Evolutionary conservation across 1,140 invertebrate genomes (phyloP), one percentile per base, ranked within the genome.

Genomic region (Bombus terrestris): DNA sequence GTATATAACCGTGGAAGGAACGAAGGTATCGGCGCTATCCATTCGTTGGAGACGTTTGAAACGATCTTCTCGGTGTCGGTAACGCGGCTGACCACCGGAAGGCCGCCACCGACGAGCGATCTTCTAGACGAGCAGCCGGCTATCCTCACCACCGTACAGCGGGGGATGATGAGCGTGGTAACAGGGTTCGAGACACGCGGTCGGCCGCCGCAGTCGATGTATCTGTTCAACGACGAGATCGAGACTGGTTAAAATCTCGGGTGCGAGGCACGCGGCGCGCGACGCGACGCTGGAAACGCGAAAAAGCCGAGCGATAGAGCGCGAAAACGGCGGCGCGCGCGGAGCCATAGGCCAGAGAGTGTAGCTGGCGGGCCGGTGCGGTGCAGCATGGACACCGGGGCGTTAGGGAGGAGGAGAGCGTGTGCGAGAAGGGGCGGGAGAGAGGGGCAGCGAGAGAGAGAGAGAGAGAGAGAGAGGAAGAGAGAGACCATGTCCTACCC

Each of bases 401-500:
- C n/a, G 82, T 2, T 32, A 37, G 57, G 68, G 35, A n/a, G 28
- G 35, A 28, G 75, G 71, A 73, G 71, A 53, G 57, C 81, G 82
- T 69, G 77, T 37, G 39, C 62, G 80, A 80, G 89, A 62, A 64
- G 71, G 84, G 76, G 88, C 78, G 75, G 73, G 75, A 66, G 64
- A 76, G 35, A 41, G 41, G 78, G 86, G 77, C 4, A 77, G 35
- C 35, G 35, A 2, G 81, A 86, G 89, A 69, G 89, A 78, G 47
- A 22, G 77, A 78, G 47, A 22, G 77, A 71, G 88, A 66, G 71
- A 59, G 83, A 76, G 86, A 25, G 85, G 79, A 75, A 85, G 80
- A 89, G 87, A 92, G 91, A 89, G 90, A 92, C 93, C 93, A 93
- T 93, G 93, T 92, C 93, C 93, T 94, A 94, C 93, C 93, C 91